Conservation (phyloP, 30 jellyfish, hydroid and myxozoan species). For the Turritopsis dohrnii region DNA sequence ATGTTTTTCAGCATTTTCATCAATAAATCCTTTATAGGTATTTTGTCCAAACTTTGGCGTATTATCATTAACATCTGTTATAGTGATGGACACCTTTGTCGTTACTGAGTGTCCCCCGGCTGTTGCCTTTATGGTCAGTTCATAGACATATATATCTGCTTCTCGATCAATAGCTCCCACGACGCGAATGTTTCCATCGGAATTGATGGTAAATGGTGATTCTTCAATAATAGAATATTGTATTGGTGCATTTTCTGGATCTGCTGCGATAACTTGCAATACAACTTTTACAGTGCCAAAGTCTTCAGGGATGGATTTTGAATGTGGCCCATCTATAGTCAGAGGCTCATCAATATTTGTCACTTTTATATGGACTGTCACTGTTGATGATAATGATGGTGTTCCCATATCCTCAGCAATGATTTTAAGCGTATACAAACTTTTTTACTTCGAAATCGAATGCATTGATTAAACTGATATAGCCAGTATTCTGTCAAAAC, state of each 20-base stretch:
- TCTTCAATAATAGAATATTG: constrained; percentile 23
- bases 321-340: constrained; percentile 13
- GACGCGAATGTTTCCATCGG: constrained; percentile 28
- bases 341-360: constrained; percentile 53
- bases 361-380: constrained; percentile 36
- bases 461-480: constrained; percentile 25
- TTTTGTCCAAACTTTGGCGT: constrained; percentile 69
- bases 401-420: constrained; percentile 76
- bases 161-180: constrained; percentile 31
- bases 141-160: constrained; percentile 1
- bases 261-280: constrained; percentile 23
- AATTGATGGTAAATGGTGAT: constrained; percentile 8
- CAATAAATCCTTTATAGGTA: constrained; percentile 29
- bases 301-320: neutral
- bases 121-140: constrained; percentile 52
- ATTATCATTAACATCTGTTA: constrained; percentile 72
- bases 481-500: constrained; percentile 30
- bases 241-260: constrained; percentile 29
- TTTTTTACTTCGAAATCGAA: constrained; percentile 61
- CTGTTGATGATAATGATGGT: constrained; percentile 21
- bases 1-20: constrained; percentile 4
- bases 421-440: constrained; percentile 37
- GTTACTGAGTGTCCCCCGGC: constrained; percentile 72
- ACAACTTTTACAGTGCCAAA: neutral
- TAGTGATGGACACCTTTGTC: constrained; percentile 20